Evolutionary conservation across 92 coral and sea anemone species (phyloP), one percentile per base, ranked within the genome.

Genomic region (Metridium senile): DNA sequence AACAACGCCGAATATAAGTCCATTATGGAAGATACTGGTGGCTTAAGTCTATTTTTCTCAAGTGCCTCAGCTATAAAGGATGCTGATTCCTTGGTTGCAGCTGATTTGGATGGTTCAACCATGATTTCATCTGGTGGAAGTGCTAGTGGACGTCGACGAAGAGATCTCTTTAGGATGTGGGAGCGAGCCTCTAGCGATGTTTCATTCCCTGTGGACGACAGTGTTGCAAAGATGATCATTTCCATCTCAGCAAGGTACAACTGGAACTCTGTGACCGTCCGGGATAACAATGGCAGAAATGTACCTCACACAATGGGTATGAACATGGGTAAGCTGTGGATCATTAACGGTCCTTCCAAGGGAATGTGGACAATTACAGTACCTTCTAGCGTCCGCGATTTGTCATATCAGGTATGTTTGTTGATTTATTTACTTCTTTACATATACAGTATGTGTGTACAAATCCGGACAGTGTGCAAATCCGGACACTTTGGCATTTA

Each of bases 151-250:
- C 34, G 68, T 11, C 20, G 81, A n/a, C 66, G 76, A 10, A 27
- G 72, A 34, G 74, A 65, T 66, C 39, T 77, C 27, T 9, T 32
- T 45, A 54, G 33, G 6, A 13, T 77, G 25, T 49, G 39, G 52
- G 46, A 52, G 28, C 66, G 82, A 27, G 53, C 28, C 20, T 62
- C 74, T 4, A 18, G 11, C 1, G 32, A 33, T 51, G 61, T 58
- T 20, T 1, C 26, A 6, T 77, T 93, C 46, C 90, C 89, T 0
- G 90, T 93, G 0, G 98, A 93, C 64, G 87, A 90, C 16, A 82
- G 90, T 22, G 80, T 93, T 29, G 72, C 80, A 19, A 84, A 79
- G 9, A 28, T 93, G 31, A 80, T 85, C 52, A 80, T 93, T 19
- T 84, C 90, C 6, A 79, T 78, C 39, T 76, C 89, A 72, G 74